Evolutionary conservation across 2,888 invertebrate genomes (phyloP).

Genomic region (Herminia tarsipennalis): DNA sequence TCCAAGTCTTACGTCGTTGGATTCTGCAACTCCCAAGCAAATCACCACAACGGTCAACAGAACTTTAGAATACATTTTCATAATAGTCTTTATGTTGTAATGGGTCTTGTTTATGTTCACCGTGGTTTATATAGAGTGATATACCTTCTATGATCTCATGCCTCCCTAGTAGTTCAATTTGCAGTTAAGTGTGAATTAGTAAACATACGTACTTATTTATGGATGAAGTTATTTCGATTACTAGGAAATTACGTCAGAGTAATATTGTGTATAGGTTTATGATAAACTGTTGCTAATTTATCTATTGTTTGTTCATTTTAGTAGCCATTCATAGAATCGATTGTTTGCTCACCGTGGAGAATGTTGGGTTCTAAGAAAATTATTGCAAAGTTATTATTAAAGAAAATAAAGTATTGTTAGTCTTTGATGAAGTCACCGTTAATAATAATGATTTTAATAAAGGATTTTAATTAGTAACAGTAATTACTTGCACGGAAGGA

Average conservation of each 20-base stretch:
- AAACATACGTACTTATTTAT: conserved; percentile 14
- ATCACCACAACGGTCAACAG: conserved; percentile 18
- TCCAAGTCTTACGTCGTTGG: conserved; percentile 59
- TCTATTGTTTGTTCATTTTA: background rate
- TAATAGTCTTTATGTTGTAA: too few relatives aligned
- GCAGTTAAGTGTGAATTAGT: conserved; percentile 31
- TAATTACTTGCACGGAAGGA: too few relatives aligned
- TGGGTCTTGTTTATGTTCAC: too few relatives aligned
- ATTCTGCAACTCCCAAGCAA: conserved; percentile 17
- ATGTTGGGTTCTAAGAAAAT: background rate
- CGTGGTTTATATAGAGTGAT: background rate
- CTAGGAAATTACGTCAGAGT: conserved; percentile 23
- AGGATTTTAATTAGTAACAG: too few relatives aligned
- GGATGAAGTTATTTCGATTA: conserved; percentile 16
- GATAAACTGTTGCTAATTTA: conserved; percentile 1
- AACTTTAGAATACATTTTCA: conserved; percentile 30
- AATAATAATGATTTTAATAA: too few relatives aligned
- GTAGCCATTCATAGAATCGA: background rate
- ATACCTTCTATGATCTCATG: conserved; percentile 38
- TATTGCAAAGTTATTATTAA: background rate
- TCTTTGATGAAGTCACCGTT: background rate
- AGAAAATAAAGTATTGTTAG: background rate
- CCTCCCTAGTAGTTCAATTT: conserved; percentile 24
- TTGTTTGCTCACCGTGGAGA: background rate
- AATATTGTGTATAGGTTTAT: conserved; percentile 6